A percentile compares a stretch with the other conserved stretches of the same genome.
phyloP scores from a whole-genome alignment of 2,113 vertebrate species.

The Axis porcinus region DNA sequence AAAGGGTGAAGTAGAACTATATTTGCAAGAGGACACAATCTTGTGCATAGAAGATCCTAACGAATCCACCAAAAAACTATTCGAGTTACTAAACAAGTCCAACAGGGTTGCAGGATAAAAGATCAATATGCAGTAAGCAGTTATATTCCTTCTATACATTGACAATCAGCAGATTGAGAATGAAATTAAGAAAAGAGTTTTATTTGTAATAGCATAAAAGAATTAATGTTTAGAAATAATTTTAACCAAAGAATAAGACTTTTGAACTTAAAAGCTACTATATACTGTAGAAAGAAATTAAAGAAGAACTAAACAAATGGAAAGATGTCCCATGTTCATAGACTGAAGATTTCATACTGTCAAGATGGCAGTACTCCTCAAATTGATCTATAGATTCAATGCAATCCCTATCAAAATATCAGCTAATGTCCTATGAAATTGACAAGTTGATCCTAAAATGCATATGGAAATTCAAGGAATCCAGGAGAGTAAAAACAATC shows the following conservation, averaged over 20 bases:
- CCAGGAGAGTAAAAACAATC: not conserved
- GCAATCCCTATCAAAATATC: not conserved
- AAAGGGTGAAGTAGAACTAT: not conserved
- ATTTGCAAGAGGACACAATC: not conserved
- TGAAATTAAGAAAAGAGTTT: constrained; percentile 1
- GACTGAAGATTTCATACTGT: not conserved
- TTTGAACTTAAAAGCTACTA: not conserved
- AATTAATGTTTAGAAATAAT: not conserved
- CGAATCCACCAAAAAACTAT: not conserved
- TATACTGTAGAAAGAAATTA: not conserved
- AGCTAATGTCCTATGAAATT: not conserved
- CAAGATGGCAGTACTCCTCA: not conserved
- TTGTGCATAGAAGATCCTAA: not conserved
- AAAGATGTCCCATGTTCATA: not conserved
- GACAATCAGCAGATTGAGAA: not conserved
- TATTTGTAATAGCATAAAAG: not conserved
- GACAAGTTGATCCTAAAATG: not conserved
- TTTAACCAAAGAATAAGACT: not conserved
- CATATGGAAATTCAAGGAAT: not conserved
- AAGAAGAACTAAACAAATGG: not conserved
- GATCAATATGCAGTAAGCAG: not conserved
- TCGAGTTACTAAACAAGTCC: not conserved
- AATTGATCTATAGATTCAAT: not conserved
- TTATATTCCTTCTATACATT: not conserved
- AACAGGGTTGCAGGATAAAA: not conserved